Conservation (phyloP, 1,140 invertebrate species). For the Brachionus asplanchnoidis region DNA sequence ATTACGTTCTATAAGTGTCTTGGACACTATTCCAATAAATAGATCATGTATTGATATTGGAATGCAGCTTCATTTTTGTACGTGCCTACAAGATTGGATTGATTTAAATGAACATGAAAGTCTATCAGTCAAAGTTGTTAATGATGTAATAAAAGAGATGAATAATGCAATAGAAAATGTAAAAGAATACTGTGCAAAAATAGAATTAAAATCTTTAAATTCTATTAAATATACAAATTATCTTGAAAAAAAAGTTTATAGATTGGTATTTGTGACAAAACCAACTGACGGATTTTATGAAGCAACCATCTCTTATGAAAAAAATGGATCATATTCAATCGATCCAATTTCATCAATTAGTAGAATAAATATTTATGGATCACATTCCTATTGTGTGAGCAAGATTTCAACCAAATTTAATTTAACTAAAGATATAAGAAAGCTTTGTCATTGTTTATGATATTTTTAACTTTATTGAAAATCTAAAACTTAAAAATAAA, state of each 20-base stretch:
- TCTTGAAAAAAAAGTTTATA: neutral
- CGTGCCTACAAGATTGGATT: slow-evolving; percentile 72
- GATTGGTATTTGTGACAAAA: neutral
- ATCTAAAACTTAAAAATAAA: too few species aligned
- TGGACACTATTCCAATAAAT: slow-evolving; percentile 61
- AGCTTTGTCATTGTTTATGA: neutral
- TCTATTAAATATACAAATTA: neutral
- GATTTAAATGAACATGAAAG: slow-evolving; percentile 54
- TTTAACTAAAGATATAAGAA: neutral
- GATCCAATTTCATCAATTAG: neutral
- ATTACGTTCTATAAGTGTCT: slow-evolving; percentile 60
- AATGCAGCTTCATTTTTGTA: slow-evolving; percentile 88
- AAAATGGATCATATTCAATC: neutral
- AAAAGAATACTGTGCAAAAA: neutral
- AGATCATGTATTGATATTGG: slow-evolving; percentile 76
- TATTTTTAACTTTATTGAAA: too few species aligned
- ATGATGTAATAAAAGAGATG: neutral
- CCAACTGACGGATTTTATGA: neutral
- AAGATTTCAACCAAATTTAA: neutral
- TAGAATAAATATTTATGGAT: neutral
- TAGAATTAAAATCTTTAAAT: neutral
- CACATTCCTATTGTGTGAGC: neutral
- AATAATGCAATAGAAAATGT: neutral
- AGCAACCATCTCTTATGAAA: neutral
- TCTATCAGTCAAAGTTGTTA: neutral